Percentiles rank a stretch among this genome's conserved stretches.
Conservation (phyloP, 2,888 invertebrate species). For the Drosophila cracens region DNA sequence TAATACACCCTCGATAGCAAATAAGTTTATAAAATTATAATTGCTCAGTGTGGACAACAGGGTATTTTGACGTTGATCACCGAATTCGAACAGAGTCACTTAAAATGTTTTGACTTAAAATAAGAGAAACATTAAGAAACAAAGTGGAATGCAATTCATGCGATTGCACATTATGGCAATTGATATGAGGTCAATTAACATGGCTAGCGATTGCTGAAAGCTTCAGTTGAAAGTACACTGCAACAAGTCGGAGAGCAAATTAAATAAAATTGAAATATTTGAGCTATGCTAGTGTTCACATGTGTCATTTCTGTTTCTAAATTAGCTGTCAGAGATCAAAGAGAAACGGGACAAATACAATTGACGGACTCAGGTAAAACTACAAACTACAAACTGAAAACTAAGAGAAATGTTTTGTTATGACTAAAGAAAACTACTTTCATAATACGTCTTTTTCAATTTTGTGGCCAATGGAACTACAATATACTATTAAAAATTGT, state of each 20-base stretch:
- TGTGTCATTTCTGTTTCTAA: conserved; percentile 4
- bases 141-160: conserved; percentile 14
- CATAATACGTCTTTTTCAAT: neutral
- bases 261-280: neutral
- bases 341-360: neutral
- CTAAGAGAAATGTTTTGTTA: neutral
- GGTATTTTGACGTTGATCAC: neutral
- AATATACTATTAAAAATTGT: conserved; percentile 10
- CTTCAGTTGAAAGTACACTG: neutral
- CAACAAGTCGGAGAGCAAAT: neutral
- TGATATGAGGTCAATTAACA: conserved; percentile 19
- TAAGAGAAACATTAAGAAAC: neutral
- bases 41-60: neutral
- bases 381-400: conserved; percentile 4
- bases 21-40: no score
- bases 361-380: conserved; percentile 2
- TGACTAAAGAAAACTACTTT: conserved; percentile 12
- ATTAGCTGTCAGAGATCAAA: conserved; percentile 22
- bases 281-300: neutral
- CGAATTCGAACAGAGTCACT: neutral
- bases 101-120: neutral
- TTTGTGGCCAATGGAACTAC: conserved; percentile 14
- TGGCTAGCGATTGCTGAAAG: conserved; percentile 3
- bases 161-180: conserved; percentile 11
- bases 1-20: neutral